Base-by-base conservation (phyloP, 2,888 invertebrate species). In the Apamea epomidion region DNA sequence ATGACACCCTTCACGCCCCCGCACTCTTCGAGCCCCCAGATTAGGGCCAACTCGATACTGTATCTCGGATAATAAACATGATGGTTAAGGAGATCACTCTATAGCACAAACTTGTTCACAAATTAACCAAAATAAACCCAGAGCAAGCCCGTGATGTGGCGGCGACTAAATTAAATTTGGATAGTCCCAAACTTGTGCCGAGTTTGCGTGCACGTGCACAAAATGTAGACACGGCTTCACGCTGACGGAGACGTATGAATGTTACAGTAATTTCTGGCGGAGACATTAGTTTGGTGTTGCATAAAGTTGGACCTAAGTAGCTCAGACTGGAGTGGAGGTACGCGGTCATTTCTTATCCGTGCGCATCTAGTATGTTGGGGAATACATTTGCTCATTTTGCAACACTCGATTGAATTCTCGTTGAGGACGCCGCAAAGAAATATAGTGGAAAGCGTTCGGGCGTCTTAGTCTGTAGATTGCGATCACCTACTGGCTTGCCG, bases 401-500 rank as follows among this genome's bases (percentile, higher is more conserved):
- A 84, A 86, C 82, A 81, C 74, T 83, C 89, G 84, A 89, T 90
- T 90, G 87, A 90, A 88, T 88, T 78, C 88, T 76, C 74, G 81
- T 87, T 78, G 88, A 89, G 90, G 88, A 89, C 87, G 89, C 90
- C 92, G 91, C 90, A 90, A 89, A 90, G 91, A 91, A 91, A 91
- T 90, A 91, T 91, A 90, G 91, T 90, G 88, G 91, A 91, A 91
- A 92, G 92, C 92, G 90, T 91, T 92, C 89, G 92, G 89, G 89
- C 92, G 92, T 92, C 91, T 90, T 88, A 89, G 91, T 84, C 89
- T 87, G 89, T 91, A 92, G 93, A 95, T 95, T 94, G 94, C 93
- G 94, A 95, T 94, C 95, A 94, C 94, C 95, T 94, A 94, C 94
- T 92, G 93, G 93, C 93, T 93, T 92, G 92, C 92, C 91, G 92